Evolutionary conservation across 2,888 invertebrate genomes (phyloP).

Genomic region (Clistopyga incitator): DNA sequence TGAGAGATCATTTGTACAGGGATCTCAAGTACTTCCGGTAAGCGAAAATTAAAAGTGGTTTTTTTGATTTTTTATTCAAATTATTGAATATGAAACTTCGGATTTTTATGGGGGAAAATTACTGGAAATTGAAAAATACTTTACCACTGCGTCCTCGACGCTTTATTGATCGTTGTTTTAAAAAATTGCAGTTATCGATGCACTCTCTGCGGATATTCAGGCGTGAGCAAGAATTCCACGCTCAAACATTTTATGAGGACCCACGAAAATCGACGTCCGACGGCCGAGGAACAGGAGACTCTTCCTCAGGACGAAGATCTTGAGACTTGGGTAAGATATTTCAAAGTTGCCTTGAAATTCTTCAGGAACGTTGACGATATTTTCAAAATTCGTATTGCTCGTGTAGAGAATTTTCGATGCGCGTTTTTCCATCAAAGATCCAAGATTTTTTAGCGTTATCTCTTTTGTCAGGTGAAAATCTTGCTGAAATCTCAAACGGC

Average conservation of each 20-base stretch:
- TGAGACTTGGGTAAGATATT: constrained; percentile 85
- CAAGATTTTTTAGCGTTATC: constrained; percentile 13
- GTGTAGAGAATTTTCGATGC: too few species aligned
- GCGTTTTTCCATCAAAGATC: not conserved
- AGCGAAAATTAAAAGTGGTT: constrained; percentile 75
- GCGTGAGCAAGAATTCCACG: constrained; percentile 86
- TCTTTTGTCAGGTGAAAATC: constrained; percentile 71
- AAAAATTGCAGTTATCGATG: constrained; percentile 86
- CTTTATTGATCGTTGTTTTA: constrained; percentile 54
- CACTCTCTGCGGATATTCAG: constrained; percentile 86
- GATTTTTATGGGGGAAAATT: too few species aligned
- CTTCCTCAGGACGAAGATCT: constrained; percentile 84
- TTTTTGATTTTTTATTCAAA: too few species aligned
- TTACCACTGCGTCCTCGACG: too few species aligned
- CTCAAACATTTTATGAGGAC: constrained; percentile 85
- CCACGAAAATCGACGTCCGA: constrained; percentile 83
- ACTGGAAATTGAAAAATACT: too few species aligned
- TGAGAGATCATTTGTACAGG: constrained; percentile 89
- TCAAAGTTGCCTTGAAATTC: not conserved
- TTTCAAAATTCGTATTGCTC: not conserved
- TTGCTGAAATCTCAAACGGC: constrained; percentile 75
- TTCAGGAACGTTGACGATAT: not conserved
- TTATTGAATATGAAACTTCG: too few species aligned
- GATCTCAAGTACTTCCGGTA: constrained; percentile 89
- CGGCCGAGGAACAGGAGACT: constrained; percentile 72